phyloP scores from a whole-genome alignment of 1,140 invertebrate species.

The Saccostrea cuccullata region DNA sequence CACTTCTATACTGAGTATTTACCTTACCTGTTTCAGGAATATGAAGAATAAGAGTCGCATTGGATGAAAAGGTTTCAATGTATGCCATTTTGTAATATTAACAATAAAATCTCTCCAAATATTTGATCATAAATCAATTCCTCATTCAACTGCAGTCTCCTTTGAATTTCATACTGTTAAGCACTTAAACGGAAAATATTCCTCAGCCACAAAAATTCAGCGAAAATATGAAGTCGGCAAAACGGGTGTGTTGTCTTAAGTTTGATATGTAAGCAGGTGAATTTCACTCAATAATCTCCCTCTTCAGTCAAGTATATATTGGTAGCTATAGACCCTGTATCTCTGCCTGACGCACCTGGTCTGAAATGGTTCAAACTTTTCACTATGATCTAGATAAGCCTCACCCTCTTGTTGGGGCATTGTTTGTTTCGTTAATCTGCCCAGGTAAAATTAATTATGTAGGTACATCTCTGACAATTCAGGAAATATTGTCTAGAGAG shows the following conservation, averaged over 20 bases:
- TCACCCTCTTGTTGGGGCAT: background rate
- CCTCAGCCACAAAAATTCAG: background rate
- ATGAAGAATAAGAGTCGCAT: constrained; percentile 21
- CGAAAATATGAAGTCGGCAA: background rate
- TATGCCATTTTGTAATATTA: background rate
- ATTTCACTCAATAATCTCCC: constrained; percentile 14
- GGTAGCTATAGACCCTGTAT: background rate
- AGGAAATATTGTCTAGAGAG: constrained; percentile 22
- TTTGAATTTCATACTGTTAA: background rate
- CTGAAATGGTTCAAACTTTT: background rate
- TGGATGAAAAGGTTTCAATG: constrained; percentile 17
- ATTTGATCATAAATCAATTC: background rate
- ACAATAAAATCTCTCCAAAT: background rate
- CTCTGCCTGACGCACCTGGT: constrained; percentile 6
- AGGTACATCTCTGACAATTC: constrained; percentile 7
- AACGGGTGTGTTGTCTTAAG: background rate
- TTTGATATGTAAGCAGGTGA: constrained; percentile 16
- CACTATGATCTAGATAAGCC: background rate
- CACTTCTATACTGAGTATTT: background rate
- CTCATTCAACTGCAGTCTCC: background rate
- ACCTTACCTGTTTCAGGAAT: constrained; percentile 17
- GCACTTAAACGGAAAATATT: background rate
- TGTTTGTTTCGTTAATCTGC: background rate
- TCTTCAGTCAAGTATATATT: constrained; percentile 10
- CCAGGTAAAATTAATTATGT: constrained; percentile 17